phyloP scores from a whole-genome alignment of 1,140 invertebrate genomes.

The Heliconius himera region DNA sequence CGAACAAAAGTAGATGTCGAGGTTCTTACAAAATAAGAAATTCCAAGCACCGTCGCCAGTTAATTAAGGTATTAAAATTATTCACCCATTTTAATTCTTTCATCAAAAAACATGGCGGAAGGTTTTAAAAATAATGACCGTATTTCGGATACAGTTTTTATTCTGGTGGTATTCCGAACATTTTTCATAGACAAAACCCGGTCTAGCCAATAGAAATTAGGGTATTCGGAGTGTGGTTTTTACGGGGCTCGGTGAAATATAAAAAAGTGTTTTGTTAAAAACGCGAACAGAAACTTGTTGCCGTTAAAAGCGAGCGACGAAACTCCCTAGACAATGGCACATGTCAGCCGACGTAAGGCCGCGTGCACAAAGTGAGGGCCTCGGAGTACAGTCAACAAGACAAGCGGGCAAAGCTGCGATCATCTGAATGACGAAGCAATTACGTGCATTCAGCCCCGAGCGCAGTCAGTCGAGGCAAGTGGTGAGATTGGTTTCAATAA shows the following conservation, averaged over 20 bases:
- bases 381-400: constrained; percentile 76
- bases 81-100: constrained; percentile 50
- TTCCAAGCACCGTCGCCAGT: constrained; percentile 58
- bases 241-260: constrained; percentile 47
- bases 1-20: constrained; percentile 57
- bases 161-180: constrained; percentile 36
- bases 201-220: constrained; percentile 55
- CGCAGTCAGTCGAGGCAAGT: constrained; percentile 76
- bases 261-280: constrained; percentile 58
- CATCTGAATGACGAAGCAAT: constrained; percentile 79
- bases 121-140: constrained; percentile 50
- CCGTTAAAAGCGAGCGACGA: constrained; percentile 65
- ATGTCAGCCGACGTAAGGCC: constrained; percentile 68
- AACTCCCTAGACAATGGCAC: constrained; percentile 70
- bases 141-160: constrained; percentile 49
- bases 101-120: constrained; percentile 51
- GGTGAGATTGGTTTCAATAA: constrained; percentile 80
- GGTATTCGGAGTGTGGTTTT: constrained; percentile 49
- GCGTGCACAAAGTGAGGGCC: constrained; percentile 71
- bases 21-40: constrained; percentile 61
- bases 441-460: constrained; percentile 73
- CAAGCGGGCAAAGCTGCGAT: constrained; percentile 72
- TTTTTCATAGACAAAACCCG: constrained; percentile 45
- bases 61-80: constrained; percentile 72
- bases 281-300: constrained; percentile 72